Evolutionary conservation across 1,140 invertebrate genomes (phyloP).

Genomic region (Aphaenogaster floridana): DNA sequence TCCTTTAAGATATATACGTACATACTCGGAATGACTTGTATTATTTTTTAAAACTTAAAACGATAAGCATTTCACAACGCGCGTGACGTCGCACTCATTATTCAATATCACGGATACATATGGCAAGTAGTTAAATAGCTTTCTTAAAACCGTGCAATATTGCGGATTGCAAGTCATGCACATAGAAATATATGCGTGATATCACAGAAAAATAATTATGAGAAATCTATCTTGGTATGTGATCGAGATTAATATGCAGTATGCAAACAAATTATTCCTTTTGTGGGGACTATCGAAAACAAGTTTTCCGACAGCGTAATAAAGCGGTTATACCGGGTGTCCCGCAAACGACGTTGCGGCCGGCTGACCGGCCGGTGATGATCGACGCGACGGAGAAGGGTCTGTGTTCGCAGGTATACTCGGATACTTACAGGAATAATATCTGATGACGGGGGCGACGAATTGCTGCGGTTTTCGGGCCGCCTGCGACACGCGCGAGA

Average conservation of each 20-base stretch:
- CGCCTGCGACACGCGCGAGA: constrained; percentile 61
- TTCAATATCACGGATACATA: background rate
- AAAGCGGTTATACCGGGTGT: constrained; percentile 12
- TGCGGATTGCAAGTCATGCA: background rate
- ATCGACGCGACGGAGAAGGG: too few species aligned
- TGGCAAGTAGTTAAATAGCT: background rate
- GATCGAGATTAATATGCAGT: background rate
- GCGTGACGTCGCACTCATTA: background rate
- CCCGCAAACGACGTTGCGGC: background rate
- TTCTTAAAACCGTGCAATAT: background rate
- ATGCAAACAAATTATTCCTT: background rate
- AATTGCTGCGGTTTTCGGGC: constrained; percentile 63
- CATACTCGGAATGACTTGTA: background rate
- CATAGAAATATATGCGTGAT: background rate
- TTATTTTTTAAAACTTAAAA: background rate
- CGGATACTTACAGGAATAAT: constrained; percentile 77
- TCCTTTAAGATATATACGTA: background rate
- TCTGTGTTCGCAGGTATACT: constrained; percentile 2
- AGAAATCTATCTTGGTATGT: background rate
- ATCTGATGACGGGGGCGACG: constrained; percentile 66
- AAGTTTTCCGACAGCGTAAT: background rate
- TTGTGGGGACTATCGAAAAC: background rate
- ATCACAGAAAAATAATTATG: background rate
- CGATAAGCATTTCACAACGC: background rate
- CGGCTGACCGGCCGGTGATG: background rate